These are phyloP conservation scores for Blennius ocellaris DNA, from an alignment of 2,113 vertebrate species.

Conservation along the genomic window DNA sequence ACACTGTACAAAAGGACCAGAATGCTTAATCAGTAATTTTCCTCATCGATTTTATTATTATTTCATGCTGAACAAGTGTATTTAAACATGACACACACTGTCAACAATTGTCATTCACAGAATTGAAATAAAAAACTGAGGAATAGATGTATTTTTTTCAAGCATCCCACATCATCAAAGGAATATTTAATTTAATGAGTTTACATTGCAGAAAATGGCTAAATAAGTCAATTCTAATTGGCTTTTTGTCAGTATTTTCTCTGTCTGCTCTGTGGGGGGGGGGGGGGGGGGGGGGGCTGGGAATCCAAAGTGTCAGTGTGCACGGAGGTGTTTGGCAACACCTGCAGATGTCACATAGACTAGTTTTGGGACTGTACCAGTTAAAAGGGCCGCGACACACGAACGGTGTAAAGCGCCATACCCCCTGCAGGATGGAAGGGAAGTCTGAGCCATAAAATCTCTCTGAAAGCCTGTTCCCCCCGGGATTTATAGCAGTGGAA, in stretches of 20 bases:
- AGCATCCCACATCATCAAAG: neutral
- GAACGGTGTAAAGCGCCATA: constrained; percentile 71
- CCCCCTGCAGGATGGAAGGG: constrained; percentile 84
- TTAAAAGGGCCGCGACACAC: constrained; percentile 79
- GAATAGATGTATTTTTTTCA: no score
- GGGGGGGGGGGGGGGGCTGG: no score
- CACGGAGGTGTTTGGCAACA: neutral
- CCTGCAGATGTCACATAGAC: neutral
- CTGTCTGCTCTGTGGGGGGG: no score
- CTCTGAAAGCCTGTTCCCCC: constrained; percentile 76
- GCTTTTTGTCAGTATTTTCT: no score
- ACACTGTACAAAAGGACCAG: no score
- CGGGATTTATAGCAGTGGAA: constrained; percentile 79
- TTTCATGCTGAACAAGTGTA: no score
- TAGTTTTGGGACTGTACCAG: constrained; percentile 61
- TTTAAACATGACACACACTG: no score
- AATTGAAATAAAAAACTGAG: no score
- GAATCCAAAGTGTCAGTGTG: no score
- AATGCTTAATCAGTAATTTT: no score
- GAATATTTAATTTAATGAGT: neutral
- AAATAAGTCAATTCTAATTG: neutral
- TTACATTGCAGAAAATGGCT: neutral
- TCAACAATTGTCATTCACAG: no score
- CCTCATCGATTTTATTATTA: no score
- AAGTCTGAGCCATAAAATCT: constrained; percentile 82